Evolutionary conservation across 2,888 invertebrate genomes (phyloP), one percentile per base, ranked within the genome.

Genomic region (Teinopalpus imperialis): DNA sequence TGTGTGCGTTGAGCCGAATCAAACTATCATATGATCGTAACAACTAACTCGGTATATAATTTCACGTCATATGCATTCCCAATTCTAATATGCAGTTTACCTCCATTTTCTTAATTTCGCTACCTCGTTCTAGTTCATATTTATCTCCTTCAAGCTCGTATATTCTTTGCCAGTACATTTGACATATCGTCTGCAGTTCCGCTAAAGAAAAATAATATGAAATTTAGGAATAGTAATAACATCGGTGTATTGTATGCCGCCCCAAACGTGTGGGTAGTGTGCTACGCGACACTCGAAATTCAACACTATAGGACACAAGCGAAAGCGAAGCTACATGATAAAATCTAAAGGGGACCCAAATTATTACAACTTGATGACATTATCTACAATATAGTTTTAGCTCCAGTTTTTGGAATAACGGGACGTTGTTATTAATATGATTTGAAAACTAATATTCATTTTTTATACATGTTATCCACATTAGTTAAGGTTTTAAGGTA

Each of bases 101-200:
- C 97, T 98, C 98, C 89, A 94, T 94, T 90, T 88, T 88, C 80
- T 74, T 88, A 83, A 88, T 76, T 83, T 74, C 58, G 91, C 95
- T 95, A 90, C 94, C 94, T 91, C 95, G 94, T 93, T 99, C 99
- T 94, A 98, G 95, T 93, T 99, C 99, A 93, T 95, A 99, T 93
- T 98, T 98, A 92, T 97, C 97, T 90, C 96, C 96, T 92, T 98
- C 98, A 90, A 98, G 95, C 87, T 91, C 90, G 91, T 91, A 93
- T 90, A 98, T 91, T 93, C 94, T 96, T 90, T 95, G 93, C 94
- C 98, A 96, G 92, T 97, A 96, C 91, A 94, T 93, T 92, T 94
- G 94, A 93, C 96, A 95, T 91, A 97, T 91, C 90, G 96, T 95
- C 93, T 96, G 95, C 90, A 98, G 94, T 92, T 95, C 95, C 90